Evolutionary conservation across 2,797 vertebrate genomes (phyloP).

Genomic region (Anas bahamensis): DNA sequence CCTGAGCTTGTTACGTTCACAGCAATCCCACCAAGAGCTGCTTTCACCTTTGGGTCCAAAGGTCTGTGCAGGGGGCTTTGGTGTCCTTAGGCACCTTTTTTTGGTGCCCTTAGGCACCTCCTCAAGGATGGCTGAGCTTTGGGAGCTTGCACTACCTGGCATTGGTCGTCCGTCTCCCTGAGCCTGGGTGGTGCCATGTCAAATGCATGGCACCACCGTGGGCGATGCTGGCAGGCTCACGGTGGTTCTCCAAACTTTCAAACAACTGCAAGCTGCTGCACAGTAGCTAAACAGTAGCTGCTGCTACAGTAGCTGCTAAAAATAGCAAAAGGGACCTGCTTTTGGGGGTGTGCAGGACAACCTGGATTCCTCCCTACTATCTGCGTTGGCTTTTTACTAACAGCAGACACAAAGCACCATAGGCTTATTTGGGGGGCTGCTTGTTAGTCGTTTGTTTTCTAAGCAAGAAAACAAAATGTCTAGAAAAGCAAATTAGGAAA

Average conservation of each 20-base stretch:
- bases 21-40: neutral
- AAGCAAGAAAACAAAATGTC: neutral
- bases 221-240: neutral
- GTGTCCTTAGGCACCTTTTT: neutral
- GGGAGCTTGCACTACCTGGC: neutral
- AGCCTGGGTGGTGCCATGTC: neutral
- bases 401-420: neutral
- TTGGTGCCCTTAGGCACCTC: neutral
- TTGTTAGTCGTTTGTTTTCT: neutral
- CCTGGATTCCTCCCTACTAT: neutral
- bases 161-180: neutral
- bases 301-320: too few species aligned
- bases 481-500: slow-evolving; percentile 22
- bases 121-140: neutral
- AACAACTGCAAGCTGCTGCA: neutral
- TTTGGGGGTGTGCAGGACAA: neutral
- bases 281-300: neutral
- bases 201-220: too few species aligned
- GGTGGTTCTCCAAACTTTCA: neutral
- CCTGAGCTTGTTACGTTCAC: neutral
- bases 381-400: neutral
- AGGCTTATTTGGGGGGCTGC: neutral
- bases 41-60: neutral
- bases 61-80: neutral
- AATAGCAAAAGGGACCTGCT: neutral